Evolutionary conservation across 2,888 invertebrate species (phyloP).

Genomic region (Hydropsyche betteni): DNA sequence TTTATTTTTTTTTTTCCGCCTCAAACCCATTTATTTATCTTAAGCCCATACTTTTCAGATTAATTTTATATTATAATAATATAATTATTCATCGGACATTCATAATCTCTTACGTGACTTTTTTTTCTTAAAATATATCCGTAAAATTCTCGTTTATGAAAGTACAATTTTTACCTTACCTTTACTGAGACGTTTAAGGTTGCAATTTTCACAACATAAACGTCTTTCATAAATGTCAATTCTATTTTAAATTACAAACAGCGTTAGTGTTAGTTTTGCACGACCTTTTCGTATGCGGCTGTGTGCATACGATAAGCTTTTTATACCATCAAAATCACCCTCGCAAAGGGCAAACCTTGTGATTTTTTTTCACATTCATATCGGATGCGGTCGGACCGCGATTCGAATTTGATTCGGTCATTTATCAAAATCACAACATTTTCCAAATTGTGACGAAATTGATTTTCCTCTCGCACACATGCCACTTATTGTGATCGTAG

Average conservation of each 20-base stretch:
- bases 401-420: conserved; percentile 4
- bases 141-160: not conserved
- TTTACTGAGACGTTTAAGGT: not conserved
- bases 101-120: too few relatives aligned
- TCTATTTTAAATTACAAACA: conserved; percentile 21
- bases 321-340: not conserved
- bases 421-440: conserved; percentile 11
- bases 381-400: not conserved
- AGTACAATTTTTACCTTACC: conserved; percentile 6
- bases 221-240: conserved; percentile 12
- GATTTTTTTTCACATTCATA: not conserved
- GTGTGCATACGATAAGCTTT: not conserved
- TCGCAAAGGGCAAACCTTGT: not conserved
- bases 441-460: conserved; percentile 13
- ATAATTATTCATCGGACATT: too few relatives aligned
- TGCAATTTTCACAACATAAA: conserved; percentile 14
- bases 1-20: not conserved
- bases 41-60: conserved; percentile 1
- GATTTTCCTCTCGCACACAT: not conserved
- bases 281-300: conserved; percentile 4
- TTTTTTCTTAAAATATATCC: not conserved
- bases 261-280: conserved; percentile 2
- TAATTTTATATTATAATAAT: conserved; percentile 24
- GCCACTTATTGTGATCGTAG: conserved; percentile 10
- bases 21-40: conserved; percentile 16